phyloP scores from a whole-genome alignment of 92 coral and sea anemone genomes.

The Ricordea florida region DNA sequence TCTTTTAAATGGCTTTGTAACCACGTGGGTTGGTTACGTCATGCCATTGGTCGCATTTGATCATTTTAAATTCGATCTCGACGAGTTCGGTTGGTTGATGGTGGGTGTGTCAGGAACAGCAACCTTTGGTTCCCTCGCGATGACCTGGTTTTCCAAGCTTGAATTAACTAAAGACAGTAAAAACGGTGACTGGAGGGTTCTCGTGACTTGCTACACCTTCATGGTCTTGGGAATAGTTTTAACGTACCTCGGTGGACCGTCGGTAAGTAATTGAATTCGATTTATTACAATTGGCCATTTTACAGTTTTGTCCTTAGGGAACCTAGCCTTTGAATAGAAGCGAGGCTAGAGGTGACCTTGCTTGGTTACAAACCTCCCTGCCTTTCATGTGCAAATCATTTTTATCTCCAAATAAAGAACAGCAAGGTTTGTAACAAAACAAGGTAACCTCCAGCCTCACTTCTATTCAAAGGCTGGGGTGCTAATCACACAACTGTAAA shows the following conservation, averaged over 20 bases:
- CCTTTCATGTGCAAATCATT: too few species aligned
- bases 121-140: conserved; percentile 32
- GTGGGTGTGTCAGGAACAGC: conserved; percentile 76
- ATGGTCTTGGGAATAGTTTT: conserved; percentile 53
- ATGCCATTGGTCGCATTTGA: conserved; percentile 69
- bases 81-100: conserved; percentile 70
- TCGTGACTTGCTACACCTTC: conserved; percentile 35
- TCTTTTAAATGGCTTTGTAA: conserved; percentile 68
- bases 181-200: conserved; percentile 40
- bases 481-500: too few species aligned
- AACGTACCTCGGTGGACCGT: conserved; percentile 67
- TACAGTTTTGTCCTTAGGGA: too few species aligned
- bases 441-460: too few species aligned
- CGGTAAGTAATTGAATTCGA: too few species aligned
- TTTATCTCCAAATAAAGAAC: too few species aligned
- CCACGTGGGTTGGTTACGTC: conserved; percentile 77
- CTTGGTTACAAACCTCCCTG: too few species aligned
- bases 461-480: too few species aligned
- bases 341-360: too few species aligned
- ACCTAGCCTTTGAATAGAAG: too few species aligned
- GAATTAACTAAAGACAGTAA: conserved; percentile 36
- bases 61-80: conserved; percentile 36
- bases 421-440: too few species aligned
- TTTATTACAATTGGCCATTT: too few species aligned
- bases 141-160: conserved; percentile 55